Evolutionary conservation across 2,888 invertebrate genomes (phyloP), one percentile per base, ranked within the genome.

Genomic region (Diploptera punctata): DNA sequence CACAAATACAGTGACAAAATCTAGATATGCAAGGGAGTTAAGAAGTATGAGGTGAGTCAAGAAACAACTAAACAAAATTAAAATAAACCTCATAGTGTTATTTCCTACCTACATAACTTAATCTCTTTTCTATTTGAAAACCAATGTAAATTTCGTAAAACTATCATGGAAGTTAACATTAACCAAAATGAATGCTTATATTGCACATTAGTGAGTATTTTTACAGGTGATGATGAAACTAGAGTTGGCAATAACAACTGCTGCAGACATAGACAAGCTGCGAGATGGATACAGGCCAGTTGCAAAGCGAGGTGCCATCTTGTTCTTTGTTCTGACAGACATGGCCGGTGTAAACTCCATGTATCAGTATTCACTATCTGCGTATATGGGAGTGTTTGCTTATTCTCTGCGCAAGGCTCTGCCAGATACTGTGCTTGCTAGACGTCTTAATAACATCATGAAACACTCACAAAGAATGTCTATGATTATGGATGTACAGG

Each of bases 401-500:
- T 91, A 87, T 80, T 93, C 97, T 0, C 83, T 97, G 68, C 89
- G 90, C 72, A 95, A 93, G 82, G 91, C 95, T 3, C 85, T 94
- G 80, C 94, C 95, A 0, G 94, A 96, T 80, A 90, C 92, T 1
- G 87, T 92, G n/a, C 82, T 96, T 0, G 78, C 81, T 2, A 92
- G 90, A 78, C 88, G 97, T 9, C 83, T 97, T 61, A 83, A 82
- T 49, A 97, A 96, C 79, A 95, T 97, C 73, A 92, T 95, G 75
- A 90, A 68, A 93, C 91, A 76, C 84, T 97, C 44, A 97, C 96
- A 0, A 92, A 92, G 79, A 95, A 93, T 79, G 91, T 97, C 0
- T 97, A 97, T 79, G 92, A 93, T 79, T 97, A 95, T 78, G 97
- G 95, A 1, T 97, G 97, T 79, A 95, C 94, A 29, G 92, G 90